phyloP scores from a whole-genome alignment of 2,797 vertebrate species.

The Acipenser oxyrinchus region DNA sequence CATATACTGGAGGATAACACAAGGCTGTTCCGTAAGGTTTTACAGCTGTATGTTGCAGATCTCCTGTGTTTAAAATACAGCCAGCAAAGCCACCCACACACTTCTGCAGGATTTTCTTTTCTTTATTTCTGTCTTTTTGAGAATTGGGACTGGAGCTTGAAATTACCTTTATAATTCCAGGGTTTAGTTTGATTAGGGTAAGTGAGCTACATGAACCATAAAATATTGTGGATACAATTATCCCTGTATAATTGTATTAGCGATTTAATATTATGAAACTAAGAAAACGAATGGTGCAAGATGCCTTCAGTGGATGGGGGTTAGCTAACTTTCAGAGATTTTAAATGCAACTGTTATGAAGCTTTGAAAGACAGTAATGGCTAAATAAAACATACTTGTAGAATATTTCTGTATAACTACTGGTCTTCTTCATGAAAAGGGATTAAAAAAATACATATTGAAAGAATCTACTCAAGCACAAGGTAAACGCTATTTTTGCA shows the following conservation, averaged over 20 bases:
- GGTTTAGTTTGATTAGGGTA: not conserved
- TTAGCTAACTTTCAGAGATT: too few species aligned
- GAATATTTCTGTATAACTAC: too few species aligned
- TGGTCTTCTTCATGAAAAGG: too few species aligned
- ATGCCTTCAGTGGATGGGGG: too few species aligned
- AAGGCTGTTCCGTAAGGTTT: constrained; percentile 25
- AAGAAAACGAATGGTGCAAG: not conserved
- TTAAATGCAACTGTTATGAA: too few species aligned
- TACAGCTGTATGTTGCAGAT: not conserved
- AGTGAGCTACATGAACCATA: not conserved
- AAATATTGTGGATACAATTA: not conserved
- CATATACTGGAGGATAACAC: constrained; percentile 10
- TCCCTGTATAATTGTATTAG: not conserved
- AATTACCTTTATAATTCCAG: constrained; percentile 8
- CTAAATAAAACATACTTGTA: too few species aligned
- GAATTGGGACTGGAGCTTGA: constrained; percentile 1
- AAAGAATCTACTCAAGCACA: too few species aligned
- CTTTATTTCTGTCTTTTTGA: not conserved
- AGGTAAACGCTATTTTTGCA: too few species aligned
- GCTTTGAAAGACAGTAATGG: too few species aligned
- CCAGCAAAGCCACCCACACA: not conserved
- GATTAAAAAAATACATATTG: too few species aligned
- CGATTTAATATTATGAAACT: not conserved
- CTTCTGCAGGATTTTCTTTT: constrained; percentile 8
- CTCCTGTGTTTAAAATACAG: not conserved